Evolutionary conservation across 2,113 vertebrate species (phyloP).

Genomic region (Daphoenositta chrysoptera): DNA sequence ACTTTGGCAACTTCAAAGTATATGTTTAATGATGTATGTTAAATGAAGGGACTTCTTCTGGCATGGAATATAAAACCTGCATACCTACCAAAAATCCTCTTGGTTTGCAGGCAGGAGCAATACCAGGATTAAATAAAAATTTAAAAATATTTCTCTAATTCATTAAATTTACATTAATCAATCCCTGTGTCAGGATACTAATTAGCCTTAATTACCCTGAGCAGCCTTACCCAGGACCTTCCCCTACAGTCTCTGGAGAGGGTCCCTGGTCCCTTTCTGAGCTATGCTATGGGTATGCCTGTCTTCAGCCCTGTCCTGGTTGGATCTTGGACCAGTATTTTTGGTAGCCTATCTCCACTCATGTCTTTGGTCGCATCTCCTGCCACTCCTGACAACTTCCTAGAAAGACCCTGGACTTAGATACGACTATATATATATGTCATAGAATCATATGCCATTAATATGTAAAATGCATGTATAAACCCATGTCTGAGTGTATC

Average conservation of each 20-base stretch:
- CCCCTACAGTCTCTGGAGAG: background rate
- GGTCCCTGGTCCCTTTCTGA: background rate
- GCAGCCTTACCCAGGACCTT: background rate
- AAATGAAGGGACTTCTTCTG: background rate
- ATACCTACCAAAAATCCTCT: background rate
- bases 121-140: background rate
- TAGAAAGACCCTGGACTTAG: background rate
- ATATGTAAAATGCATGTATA: background rate
- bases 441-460: background rate
- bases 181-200: background rate
- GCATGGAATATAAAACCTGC: background rate
- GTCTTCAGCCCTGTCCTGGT: background rate
- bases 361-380: background rate
- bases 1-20: background rate
- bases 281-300: rapidly evolving
- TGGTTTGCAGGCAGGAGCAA: background rate
- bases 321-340: background rate
- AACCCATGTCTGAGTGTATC: background rate
- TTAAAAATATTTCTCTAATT: background rate
- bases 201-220: background rate
- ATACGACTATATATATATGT: background rate
- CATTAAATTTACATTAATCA: background rate
- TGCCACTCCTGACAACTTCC: background rate
- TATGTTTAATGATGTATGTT: background rate
- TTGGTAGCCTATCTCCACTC: background rate